Percentiles rank a stretch among this genome's conserved stretches.
Evolutionary conservation across 2,888 invertebrate genomes (phyloP).

Genomic region (Amphimallon solstitiale): DNA sequence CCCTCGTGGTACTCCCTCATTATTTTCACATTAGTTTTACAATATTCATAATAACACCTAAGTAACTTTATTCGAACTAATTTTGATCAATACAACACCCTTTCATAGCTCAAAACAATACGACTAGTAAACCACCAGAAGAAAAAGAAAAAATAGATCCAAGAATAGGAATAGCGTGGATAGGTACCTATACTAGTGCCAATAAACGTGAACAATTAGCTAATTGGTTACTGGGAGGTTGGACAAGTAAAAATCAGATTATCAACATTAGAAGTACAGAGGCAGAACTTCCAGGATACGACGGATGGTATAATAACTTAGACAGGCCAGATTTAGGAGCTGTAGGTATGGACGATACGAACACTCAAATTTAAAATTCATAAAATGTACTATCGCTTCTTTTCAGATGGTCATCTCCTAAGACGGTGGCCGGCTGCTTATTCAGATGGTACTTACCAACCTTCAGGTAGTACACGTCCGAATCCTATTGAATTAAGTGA

Average conservation of each 20-base stretch:
- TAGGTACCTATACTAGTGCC: neutral
- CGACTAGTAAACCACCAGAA: neutral
- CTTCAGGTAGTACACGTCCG: constrained; percentile 64
- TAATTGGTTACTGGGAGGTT: constrained; percentile 25
- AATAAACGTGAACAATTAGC: constrained; percentile 1
- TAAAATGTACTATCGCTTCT: neutral
- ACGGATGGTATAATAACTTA: constrained; percentile 63
- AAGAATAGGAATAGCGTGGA: neutral
- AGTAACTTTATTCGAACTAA: too few species aligned
- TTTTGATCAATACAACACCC: too few species aligned
- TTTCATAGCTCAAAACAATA: too few species aligned
- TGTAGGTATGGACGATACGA: constrained; percentile 52
- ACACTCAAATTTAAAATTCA: neutral
- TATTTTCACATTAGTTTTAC: too few species aligned
- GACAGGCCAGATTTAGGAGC: constrained; percentile 60
- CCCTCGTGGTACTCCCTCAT: too few species aligned
- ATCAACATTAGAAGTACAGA: constrained; percentile 21
- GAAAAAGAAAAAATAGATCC: too few species aligned
- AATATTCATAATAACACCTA: too few species aligned
- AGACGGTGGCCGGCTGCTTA: constrained; percentile 68
- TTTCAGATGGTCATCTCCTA: constrained; percentile 65
- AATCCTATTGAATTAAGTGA: constrained; percentile 67
- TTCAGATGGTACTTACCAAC: constrained; percentile 67
- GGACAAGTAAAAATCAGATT: neutral
- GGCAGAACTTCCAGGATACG: constrained; percentile 60